Evolutionary conservation across 2,888 invertebrate genomes (phyloP).

Genomic region (Azorinus chamasolen): DNA sequence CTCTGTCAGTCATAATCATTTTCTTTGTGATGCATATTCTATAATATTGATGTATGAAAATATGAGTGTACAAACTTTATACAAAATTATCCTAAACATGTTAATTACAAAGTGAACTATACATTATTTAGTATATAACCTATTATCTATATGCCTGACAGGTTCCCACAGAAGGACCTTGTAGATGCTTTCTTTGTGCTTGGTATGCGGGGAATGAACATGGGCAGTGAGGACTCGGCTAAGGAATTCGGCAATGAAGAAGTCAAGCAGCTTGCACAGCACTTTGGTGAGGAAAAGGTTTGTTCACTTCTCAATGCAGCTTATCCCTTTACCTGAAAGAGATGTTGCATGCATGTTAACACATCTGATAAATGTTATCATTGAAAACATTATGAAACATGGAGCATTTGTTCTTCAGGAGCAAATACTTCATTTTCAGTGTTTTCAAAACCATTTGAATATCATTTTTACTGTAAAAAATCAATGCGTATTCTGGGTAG

Average conservation of each 20-base stretch:
- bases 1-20: too few relatives aligned
- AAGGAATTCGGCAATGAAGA: conserved; percentile 10
- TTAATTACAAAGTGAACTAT: too few relatives aligned
- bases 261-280: neutral
- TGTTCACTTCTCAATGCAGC: too few relatives aligned
- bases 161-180: conserved; percentile 31
- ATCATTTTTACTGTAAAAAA: neutral
- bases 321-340: too few relatives aligned
- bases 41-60: too few relatives aligned
- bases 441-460: neutral
- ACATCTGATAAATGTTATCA: too few relatives aligned
- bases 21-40: too few relatives aligned
- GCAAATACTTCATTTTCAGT: neutral
- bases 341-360: too few relatives aligned
- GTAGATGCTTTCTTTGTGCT: conserved; percentile 31
- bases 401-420: neutral
- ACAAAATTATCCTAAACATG: too few relatives aligned
- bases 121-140: neutral
- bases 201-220: conserved; percentile 30
- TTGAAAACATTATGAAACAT: neutral
- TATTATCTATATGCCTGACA: conserved; percentile 6
- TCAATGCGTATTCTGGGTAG: too few relatives aligned
- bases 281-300: conserved; percentile 27
- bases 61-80: too few relatives aligned
- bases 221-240: conserved; percentile 3